phyloP scores from a whole-genome alignment of 2,797 vertebrate genomes.

The Hyperoplus lanceolatus region DNA sequence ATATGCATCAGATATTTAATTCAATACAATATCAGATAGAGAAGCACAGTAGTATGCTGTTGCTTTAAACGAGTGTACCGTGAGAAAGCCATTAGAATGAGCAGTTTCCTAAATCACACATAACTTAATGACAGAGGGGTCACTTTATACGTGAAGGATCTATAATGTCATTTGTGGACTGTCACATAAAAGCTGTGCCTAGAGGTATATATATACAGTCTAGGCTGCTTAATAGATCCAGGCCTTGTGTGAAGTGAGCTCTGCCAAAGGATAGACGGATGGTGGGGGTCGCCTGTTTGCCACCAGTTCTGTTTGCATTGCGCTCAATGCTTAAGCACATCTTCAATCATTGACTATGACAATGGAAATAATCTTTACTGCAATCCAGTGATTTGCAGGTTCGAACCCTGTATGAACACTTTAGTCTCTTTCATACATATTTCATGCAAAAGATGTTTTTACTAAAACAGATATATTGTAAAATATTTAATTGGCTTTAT shows the following conservation, averaged over 20 bases:
- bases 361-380: slow-evolving; percentile 31
- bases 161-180: slow-evolving; percentile 51
- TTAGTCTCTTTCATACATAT: neutral
- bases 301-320: slow-evolving; percentile 44
- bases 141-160: slow-evolving; percentile 49
- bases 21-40: neutral
- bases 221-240: slow-evolving; percentile 33
- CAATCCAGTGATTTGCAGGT: slow-evolving; percentile 32
- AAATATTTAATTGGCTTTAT: neutral
- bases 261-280: slow-evolving; percentile 20
- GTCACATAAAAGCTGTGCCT: slow-evolving; percentile 51
- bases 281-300: slow-evolving; percentile 14
- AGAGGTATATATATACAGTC: slow-evolving; percentile 20
- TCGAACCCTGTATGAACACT: neutral
- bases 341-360: slow-evolving; percentile 54
- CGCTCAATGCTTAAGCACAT: slow-evolving; percentile 37
- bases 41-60: neutral
- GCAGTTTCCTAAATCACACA: slow-evolving; percentile 39
- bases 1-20: neutral
- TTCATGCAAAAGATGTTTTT: slow-evolving; percentile 10
- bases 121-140: slow-evolving; percentile 30
- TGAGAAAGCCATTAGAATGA: slow-evolving; percentile 13
- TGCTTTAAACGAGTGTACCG: slow-evolving; percentile 19
- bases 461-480: neutral
- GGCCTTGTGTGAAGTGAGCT: slow-evolving; percentile 29